Evolutionary conservation across 1,140 invertebrate genomes (phyloP).

Genomic region (Aphelinus certus): DNA sequence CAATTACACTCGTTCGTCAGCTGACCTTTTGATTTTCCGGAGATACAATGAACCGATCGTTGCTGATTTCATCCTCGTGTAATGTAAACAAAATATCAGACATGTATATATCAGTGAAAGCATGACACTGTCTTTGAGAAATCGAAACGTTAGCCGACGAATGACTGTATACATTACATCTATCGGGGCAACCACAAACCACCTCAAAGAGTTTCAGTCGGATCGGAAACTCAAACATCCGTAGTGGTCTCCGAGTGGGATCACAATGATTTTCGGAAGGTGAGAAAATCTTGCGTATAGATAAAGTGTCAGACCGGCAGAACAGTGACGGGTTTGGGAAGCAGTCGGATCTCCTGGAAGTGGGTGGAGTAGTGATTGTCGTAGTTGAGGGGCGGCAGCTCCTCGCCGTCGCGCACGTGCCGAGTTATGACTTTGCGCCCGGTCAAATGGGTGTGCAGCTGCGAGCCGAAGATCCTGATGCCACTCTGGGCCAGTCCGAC

Average conservation of each 20-base stretch:
- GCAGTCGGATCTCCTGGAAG: conserved; percentile 94
- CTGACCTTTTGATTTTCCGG: too few species aligned
- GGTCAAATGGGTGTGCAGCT: conserved; percentile 96
- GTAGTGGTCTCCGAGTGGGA: too few species aligned
- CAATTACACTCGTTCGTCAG: too few species aligned
- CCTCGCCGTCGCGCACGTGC: conserved; percentile 82
- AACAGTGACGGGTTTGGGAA: conserved; percentile 82
- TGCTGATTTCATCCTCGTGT: conserved; percentile 11
- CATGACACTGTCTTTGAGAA: too few species aligned
- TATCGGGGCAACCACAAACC: too few species aligned
- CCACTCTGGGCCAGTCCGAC: conserved; percentile 83
- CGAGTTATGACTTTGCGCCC: conserved; percentile 86
- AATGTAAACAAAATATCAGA: conserved; percentile 32
- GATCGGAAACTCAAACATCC: too few species aligned
- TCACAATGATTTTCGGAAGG: too few species aligned
- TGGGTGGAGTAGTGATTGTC: conserved; percentile 98
- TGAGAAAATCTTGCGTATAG: too few species aligned
- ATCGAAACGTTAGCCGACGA: too few species aligned
- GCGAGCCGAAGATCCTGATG: conserved; percentile 94
- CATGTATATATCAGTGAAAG: too few species aligned
- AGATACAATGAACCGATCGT: too few species aligned
- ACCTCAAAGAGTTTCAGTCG: not conserved
- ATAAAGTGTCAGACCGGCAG: conserved; percentile 75
- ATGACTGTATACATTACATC: too few species aligned
- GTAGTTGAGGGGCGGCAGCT: conserved; percentile 84